Evolutionary conservation across 1,140 invertebrate genomes (phyloP).

Genomic region (Harpegnathos saltator): DNA sequence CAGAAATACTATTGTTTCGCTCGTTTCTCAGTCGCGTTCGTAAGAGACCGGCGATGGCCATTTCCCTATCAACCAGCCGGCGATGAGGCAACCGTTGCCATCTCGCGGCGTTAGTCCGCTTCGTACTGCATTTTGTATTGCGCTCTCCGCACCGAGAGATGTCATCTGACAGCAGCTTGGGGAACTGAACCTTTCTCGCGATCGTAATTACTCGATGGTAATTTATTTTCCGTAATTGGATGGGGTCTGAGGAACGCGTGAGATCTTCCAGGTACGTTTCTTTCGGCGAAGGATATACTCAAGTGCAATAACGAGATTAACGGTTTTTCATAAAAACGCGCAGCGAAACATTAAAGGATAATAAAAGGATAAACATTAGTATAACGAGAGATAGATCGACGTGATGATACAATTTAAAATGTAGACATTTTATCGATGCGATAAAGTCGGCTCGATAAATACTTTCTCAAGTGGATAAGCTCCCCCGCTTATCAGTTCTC

Average conservation of each 20-base stretch:
- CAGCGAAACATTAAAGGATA: too few species aligned
- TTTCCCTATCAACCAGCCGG: not conserved
- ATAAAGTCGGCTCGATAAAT: too few species aligned
- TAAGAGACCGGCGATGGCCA: not conserved
- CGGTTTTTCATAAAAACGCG: too few species aligned
- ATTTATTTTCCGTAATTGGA: not conserved
- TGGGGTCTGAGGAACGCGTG: too few species aligned
- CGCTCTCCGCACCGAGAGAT: not conserved
- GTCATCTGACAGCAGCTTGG: not conserved
- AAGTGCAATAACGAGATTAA: too few species aligned
- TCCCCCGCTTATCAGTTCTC: too few species aligned
- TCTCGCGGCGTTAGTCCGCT: not conserved
- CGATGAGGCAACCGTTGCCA: not conserved
- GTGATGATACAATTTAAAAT: too few species aligned
- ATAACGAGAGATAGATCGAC: not conserved
- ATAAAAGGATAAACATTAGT: too few species aligned
- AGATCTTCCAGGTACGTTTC: not conserved
- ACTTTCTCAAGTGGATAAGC: too few species aligned
- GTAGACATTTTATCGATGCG: too few species aligned
- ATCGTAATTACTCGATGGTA: not conserved
- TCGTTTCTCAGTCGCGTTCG: not conserved
- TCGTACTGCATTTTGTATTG: not conserved
- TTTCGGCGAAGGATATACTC: too few species aligned
- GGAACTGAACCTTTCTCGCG: not conserved
- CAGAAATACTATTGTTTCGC: constrained; percentile 7